Percentiles rank a stretch among this genome's conserved stretches.
Conservation (phyloP, 2,888 invertebrate genomes). For the Fragum sueziense region DNA sequence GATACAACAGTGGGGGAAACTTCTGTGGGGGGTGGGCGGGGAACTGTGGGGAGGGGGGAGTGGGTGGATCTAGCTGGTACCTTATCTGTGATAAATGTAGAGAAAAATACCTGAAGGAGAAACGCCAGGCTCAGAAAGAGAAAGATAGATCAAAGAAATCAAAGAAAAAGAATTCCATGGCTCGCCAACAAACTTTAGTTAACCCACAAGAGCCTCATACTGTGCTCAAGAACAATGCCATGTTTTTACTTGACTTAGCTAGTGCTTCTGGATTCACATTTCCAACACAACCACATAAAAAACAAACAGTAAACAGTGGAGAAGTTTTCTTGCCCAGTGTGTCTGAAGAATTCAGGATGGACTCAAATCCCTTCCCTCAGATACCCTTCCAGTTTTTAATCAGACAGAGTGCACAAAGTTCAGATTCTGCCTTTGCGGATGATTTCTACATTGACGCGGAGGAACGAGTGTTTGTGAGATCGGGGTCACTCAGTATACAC, state of each 20-base stretch:
- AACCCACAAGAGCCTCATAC: constrained; percentile 85
- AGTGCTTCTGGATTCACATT: constrained; percentile 86
- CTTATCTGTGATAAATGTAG: constrained; percentile 95
- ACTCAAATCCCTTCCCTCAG: constrained; percentile 77
- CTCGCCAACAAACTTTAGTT: constrained; percentile 78
- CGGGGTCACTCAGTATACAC: constrained; percentile 75
- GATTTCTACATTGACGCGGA: constrained; percentile 79
- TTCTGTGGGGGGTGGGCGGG: constrained; percentile 95
- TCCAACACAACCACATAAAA: constrained; percentile 73
- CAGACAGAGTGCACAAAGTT: constrained; percentile 75
- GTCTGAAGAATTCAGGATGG: constrained; percentile 74
- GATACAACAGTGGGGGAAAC: constrained; percentile 95
- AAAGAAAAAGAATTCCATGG: constrained; percentile 71
- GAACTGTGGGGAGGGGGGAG: constrained; percentile 93
- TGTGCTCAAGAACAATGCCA: constrained; percentile 95
- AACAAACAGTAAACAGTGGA: constrained; percentile 55
- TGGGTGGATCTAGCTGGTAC: constrained; percentile 92
- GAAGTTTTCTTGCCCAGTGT: constrained; percentile 78
- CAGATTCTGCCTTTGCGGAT: constrained; percentile 81
- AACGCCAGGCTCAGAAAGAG: constrained; percentile 73
- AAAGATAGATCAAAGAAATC: constrained; percentile 81
- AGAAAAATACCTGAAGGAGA: constrained; percentile 87
- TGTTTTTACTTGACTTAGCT: constrained; percentile 94
- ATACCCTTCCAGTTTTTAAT: constrained; percentile 79
- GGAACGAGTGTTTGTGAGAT: constrained; percentile 76